phyloP scores from a whole-genome alignment of 2,113 vertebrate species.

The Synchiropus splendidus region DNA sequence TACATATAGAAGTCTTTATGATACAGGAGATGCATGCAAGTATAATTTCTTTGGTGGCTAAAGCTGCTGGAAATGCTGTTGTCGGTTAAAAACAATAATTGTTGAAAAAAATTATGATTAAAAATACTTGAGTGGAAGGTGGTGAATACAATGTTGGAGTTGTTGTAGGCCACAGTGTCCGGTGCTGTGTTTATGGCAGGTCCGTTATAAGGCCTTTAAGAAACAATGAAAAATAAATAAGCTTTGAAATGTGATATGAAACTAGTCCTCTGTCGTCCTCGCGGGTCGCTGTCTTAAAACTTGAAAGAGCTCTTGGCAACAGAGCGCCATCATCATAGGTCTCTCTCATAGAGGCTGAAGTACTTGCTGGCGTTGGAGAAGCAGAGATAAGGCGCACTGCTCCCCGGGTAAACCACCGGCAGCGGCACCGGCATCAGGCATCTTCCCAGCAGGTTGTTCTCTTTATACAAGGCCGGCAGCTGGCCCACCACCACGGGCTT shows the following conservation, averaged over 20 bases:
- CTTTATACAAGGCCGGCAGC: conserved; percentile 74
- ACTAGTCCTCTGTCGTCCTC: conserved; percentile 12
- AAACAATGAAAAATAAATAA: conserved; percentile 27
- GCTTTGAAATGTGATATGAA: conserved; percentile 31
- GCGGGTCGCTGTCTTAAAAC: no score
- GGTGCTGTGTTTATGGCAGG: conserved; percentile 26
- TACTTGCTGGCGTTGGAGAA: conserved; percentile 75
- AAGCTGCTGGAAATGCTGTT: conserved; percentile 43
- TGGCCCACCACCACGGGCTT: conserved; percentile 58
- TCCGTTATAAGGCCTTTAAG: conserved; percentile 24
- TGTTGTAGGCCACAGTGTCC: conserved; percentile 32
- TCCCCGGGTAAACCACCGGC: conserved; percentile 73
- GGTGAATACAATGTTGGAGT: conserved; percentile 11
- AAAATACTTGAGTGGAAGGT: conserved; percentile 13
- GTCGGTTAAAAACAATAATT: conserved; percentile 18
- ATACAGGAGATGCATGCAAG: conserved; percentile 68
- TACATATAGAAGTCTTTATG: conserved; percentile 56
- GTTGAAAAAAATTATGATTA: conserved; percentile 33
- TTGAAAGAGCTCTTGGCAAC: not conserved
- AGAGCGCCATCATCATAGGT: conserved; percentile 61
- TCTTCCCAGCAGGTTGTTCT: conserved; percentile 68
- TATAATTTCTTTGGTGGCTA: conserved; percentile 68
- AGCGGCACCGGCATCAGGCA: conserved; percentile 76
- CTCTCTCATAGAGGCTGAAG: conserved; percentile 75
- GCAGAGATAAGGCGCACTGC: conserved; percentile 74